These are phyloP conservation scores for Erpornis zantholeuca DNA, from an alignment of 2,113 vertebrate genomes.

Conservation along the genomic window DNA sequence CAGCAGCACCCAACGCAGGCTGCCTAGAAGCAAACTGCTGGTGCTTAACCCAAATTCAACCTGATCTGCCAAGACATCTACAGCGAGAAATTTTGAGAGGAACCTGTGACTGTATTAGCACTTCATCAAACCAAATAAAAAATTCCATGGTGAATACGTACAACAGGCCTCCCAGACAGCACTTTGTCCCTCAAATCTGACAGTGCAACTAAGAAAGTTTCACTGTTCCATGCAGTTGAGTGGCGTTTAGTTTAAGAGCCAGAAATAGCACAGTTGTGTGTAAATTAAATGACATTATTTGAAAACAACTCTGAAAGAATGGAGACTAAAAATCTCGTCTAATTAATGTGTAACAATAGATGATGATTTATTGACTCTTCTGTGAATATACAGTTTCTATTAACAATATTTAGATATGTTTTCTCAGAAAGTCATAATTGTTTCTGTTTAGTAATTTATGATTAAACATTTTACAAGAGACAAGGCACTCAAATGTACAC, in stretches of 20 bases:
- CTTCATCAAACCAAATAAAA: neutral
- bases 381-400: slow-evolving; percentile 32
- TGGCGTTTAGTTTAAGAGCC: neutral
- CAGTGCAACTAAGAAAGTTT: neutral
- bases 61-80: neutral
- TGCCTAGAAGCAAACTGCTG: neutral
- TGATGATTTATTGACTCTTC: slow-evolving; percentile 37
- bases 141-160: neutral
- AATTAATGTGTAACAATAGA: neutral
- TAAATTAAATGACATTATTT: neutral
- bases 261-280: neutral
- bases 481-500: slow-evolving; percentile 53
- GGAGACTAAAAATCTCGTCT: neutral
- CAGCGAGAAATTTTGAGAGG: neutral
- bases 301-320: slow-evolving; percentile 5
- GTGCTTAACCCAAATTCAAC: neutral
- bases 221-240: neutral
- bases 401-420: slow-evolving; percentile 28
- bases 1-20: accelerated
- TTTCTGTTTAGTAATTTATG: slow-evolving; percentile 37
- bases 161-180: neutral
- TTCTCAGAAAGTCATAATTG: slow-evolving; percentile 27
- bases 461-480: slow-evolving; percentile 45
- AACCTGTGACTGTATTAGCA: neutral
- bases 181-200: neutral